Evolutionary conservation across 2,888 invertebrate species (phyloP), one percentile per base, ranked within the genome.

Genomic region (Caenorhabditis becei): DNA sequence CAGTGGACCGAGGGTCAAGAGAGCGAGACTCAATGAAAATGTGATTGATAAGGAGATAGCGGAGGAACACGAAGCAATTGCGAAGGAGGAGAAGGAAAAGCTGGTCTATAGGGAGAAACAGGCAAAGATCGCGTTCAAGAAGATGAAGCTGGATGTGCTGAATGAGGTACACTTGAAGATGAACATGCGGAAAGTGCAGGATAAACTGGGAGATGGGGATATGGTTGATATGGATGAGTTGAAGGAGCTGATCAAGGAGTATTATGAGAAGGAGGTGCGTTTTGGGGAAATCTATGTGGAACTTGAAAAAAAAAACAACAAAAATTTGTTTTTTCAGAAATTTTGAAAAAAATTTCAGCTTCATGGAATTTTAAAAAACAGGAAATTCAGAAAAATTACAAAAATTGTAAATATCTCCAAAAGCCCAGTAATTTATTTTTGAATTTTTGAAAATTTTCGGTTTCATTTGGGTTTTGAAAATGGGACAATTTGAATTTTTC

Each of bases 151-250:
- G 61, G 75, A 75, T 26, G 20, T 24, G 2, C 44, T 53, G 3
- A 51, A 66, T 23, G 67, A 67, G 23, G 51, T 61, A 8, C 67
- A 75, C 32, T 49, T 67, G 20, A 35, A 53, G 0, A 5, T 67
- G n/a, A 75, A 75, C 23, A 16, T 67, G 41, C 18, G 26, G 7
- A 20, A 32, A 11, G 11, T 66, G n/a, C 53, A 75, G 41, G 32
- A 32, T 7, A 32, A 24, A 7, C n/a, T 28, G 5, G 53, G 59
- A 7, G 35, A 16, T 10, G 23, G 24, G 10, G 23, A 20, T 4
- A 54, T 26, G 16, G 54, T 35, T 18, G 2, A 16, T 2, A 1
- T 56, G 35, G 23, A 23, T 24, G 44, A 41, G 16, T 28, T 72
- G 32, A 54, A 18, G 23, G 37, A 10, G 32, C 10, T 32, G 4